Evolutionary conservation across 2,113 vertebrate species (phyloP).

Genomic region (Sus scrofa): DNA sequence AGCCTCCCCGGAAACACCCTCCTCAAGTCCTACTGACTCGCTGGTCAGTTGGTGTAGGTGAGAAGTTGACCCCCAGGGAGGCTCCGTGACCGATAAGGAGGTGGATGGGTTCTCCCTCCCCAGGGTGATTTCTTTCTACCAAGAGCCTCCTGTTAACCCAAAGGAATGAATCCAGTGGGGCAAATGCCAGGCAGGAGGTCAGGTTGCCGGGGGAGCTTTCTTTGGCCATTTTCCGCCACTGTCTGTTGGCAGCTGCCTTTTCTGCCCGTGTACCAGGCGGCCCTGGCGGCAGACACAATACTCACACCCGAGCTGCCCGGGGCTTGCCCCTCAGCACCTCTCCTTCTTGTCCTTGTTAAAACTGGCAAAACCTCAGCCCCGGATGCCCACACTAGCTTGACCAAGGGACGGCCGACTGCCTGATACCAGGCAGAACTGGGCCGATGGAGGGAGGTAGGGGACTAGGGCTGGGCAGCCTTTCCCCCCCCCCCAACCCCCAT

Average conservation of each 20-base stretch:
- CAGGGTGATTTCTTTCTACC: background rate
- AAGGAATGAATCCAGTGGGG: constrained; percentile 8
- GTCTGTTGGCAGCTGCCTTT: background rate
- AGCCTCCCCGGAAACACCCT: background rate
- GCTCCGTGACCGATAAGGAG: background rate
- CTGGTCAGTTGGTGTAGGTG: constrained; percentile 3
- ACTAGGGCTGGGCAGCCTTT: background rate
- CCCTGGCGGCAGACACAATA: constrained; percentile 31
- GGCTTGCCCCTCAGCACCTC: background rate
- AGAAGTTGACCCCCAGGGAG: constrained; percentile 10
- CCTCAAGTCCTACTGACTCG: background rate
- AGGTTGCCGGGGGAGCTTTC: background rate
- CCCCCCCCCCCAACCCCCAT: background rate
- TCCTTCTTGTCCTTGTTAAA: constrained; percentile 57
- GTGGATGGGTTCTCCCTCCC: background rate
- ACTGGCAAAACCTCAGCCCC: constrained; percentile 29
- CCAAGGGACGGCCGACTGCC: constrained; percentile 8
- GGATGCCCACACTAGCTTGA: background rate
- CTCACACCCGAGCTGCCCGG: constrained; percentile 8
- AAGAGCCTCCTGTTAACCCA: constrained; percentile 7
- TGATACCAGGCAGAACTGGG: background rate
- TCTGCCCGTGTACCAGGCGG: constrained; percentile 20
- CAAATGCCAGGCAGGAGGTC: constrained; percentile 6
- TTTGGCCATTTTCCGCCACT: constrained; percentile 54
- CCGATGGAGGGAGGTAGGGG: background rate